Evolutionary conservation across 2,113 vertebrate genomes (phyloP).

Genomic region (Pristiophorus japonicus): DNA sequence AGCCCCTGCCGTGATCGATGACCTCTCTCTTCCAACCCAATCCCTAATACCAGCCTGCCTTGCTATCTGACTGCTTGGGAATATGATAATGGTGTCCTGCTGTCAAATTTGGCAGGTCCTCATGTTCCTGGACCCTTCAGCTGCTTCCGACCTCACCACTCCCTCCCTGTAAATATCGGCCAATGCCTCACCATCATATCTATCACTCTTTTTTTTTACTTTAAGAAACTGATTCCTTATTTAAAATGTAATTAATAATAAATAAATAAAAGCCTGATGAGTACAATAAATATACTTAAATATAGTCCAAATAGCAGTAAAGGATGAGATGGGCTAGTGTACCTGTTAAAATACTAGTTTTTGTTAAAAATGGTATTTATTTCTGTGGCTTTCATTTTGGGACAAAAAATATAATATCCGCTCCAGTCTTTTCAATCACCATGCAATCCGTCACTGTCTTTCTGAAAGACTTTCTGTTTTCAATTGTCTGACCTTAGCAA

Average conservation of each 20-base stretch:
- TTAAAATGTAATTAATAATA: neutral
- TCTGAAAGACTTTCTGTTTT: constrained; percentile 13
- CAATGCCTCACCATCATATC: neutral
- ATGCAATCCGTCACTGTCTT: neutral
- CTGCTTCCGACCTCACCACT: neutral
- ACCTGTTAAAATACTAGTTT: neutral
- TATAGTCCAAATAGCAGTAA: neutral
- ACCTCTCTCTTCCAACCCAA: no score
- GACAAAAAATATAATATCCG: no score
- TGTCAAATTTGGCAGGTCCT: neutral
- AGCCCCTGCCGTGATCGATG: neutral
- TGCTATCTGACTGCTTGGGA: neutral
- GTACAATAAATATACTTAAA: neutral
- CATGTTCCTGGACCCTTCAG: neutral
- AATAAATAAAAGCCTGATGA: neutral
- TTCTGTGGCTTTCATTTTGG: neutral
- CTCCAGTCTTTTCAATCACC: neutral
- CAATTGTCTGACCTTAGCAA: neutral
- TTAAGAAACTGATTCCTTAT: neutral
- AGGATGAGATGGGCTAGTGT: no score
- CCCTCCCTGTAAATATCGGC: neutral
- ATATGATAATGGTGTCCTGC: neutral
- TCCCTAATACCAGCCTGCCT: neutral
- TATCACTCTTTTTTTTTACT: neutral
- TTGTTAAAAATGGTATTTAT: neutral